phyloP scores from a whole-genome alignment of 2,888 invertebrate genomes.

The Thera britannica region DNA sequence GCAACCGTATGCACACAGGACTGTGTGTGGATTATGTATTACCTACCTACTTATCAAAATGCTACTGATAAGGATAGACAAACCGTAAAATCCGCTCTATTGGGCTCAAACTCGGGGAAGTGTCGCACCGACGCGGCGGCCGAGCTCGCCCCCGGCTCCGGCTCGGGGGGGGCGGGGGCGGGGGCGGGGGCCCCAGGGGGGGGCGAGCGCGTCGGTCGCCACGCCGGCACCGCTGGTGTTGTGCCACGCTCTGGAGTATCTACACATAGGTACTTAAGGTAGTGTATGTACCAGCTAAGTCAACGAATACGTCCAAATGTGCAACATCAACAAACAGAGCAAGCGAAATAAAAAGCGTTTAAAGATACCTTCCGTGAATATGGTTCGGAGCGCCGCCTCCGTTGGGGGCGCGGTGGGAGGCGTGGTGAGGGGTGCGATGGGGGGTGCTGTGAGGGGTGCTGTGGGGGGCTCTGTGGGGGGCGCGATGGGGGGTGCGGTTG shows the following conservation, averaged over 20 bases:
- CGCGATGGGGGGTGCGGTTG: neutral
- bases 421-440: constrained; percentile 3
- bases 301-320: no score
- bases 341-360: no score
- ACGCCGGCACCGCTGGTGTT: no score
- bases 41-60: no score
- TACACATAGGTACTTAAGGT: no score
- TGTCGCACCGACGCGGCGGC: constrained; percentile 24
- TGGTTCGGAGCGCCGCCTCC: constrained; percentile 4
- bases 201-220: neutral
- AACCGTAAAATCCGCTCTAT: constrained; percentile 72
- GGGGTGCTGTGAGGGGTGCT: no score
- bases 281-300: no score
- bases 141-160: neutral
- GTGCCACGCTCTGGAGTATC: no score
- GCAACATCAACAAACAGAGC: no score
- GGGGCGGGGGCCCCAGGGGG: neutral
- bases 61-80: neutral
- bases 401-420: neutral
- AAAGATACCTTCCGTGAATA: neutral
- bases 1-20: no score
- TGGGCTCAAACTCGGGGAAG: constrained; percentile 64
- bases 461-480: constrained; percentile 3
- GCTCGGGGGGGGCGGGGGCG: neutral
- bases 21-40: no score